Percentiles rank a stretch among this genome's conserved stretches.
These are phyloP conservation scores for Epistrophe eligans DNA, from an alignment of 2,888 invertebrate genomes.

Conservation along the genomic window DNA sequence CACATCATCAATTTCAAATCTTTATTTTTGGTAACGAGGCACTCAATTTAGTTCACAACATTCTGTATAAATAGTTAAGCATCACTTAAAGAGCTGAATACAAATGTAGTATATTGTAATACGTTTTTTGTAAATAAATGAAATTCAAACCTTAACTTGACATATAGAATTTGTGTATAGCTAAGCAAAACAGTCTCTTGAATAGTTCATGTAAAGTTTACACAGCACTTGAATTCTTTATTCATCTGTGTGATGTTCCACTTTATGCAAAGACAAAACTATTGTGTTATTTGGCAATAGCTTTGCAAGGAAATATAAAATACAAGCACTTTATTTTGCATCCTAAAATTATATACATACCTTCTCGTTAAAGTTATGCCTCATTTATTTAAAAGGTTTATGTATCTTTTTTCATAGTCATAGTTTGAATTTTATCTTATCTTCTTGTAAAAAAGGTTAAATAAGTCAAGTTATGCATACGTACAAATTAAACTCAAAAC, in stretches of 20 bases:
- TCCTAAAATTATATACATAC: neutral
- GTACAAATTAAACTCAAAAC: neutral
- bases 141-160: neutral
- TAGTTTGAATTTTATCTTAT: neutral
- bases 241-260: no score
- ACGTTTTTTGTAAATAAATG: neutral
- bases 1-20: neutral
- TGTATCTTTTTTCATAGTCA: neutral
- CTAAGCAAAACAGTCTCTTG: no score
- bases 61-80: neutral
- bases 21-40: neutral
- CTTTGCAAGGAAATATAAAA: neutral
- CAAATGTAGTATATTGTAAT: neutral
- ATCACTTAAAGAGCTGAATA: neutral
- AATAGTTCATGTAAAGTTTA: neutral
- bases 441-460: neutral
- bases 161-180: neutral
- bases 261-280: neutral
- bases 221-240: neutral
- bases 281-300: neutral
- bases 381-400: neutral
- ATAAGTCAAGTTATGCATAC: neutral
- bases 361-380: neutral
- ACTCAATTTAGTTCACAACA: neutral
- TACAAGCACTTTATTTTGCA: slow-evolving; percentile 1